phyloP scores from a whole-genome alignment of 2,797 vertebrate species.

The Diplodus puntazzo region DNA sequence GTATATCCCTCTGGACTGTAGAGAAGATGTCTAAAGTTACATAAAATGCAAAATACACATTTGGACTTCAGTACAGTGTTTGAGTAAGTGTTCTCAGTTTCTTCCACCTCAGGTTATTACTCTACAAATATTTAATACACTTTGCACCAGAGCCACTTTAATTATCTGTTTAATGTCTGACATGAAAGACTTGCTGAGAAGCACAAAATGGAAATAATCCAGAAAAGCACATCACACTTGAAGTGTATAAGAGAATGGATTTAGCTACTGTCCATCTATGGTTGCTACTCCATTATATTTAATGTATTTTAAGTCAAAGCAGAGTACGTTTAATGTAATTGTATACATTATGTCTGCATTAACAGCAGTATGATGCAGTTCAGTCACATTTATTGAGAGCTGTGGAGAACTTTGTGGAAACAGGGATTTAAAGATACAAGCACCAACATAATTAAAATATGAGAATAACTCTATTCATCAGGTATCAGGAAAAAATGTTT shows the following conservation, averaged over 20 bases:
- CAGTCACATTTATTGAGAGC: not conserved
- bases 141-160: not conserved
- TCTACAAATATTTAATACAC: not conserved
- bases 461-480: not conserved
- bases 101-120: not conserved
- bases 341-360: not conserved
- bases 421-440: not conserved
- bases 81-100: not conserved
- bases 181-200: too few relatives aligned
- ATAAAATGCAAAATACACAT: not conserved
- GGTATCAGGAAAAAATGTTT: not conserved
- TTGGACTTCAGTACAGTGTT: not conserved
- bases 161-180: too few relatives aligned
- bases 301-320: not conserved
- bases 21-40: not conserved
- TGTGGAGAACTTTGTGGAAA: not conserved
- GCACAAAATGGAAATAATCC: not conserved
- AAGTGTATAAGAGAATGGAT: not conserved
- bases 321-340: not conserved
- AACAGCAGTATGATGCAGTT: not conserved
- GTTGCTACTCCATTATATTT: not conserved
- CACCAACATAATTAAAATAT: not conserved
- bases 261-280: not conserved
- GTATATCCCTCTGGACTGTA: not conserved
- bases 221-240: not conserved